These are phyloP conservation scores for Tipula unca DNA, from an alignment of 2,888 invertebrate genomes.

Conservation along the genomic window DNA sequence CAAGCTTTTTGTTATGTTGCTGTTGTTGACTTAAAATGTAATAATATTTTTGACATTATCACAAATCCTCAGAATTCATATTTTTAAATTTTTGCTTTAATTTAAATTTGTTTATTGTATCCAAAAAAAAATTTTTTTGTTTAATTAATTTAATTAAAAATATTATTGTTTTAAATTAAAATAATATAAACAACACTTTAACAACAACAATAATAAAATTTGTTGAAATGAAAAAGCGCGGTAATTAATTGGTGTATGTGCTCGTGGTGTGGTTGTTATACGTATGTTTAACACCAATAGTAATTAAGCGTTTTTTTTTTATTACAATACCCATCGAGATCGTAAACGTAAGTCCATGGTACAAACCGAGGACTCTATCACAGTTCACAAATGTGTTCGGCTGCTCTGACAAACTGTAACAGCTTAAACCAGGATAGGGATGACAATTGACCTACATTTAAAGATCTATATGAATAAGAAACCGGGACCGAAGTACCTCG, in stretches of 20 bases:
- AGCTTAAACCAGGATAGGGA: too few species aligned
- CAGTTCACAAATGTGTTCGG: too few species aligned
- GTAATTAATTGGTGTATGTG: background rate
- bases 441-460: too few species aligned
- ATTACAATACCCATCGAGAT: too few species aligned
- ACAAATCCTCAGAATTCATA: background rate
- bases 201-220: background rate
- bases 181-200: background rate
- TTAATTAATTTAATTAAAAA: slow-evolving; percentile 8
- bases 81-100: background rate
- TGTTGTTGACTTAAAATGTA: background rate
- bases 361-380: too few species aligned
- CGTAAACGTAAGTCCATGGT: too few species aligned
- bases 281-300: too few species aligned
- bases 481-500: too few species aligned
- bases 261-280: too few species aligned
- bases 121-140: background rate
- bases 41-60: background rate
- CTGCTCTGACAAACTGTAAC: too few species aligned
- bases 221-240: background rate
- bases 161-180: background rate
- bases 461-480: too few species aligned
- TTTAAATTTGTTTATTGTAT: background rate
- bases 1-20: background rate
- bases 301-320: too few species aligned